phyloP scores from a whole-genome alignment of 2,888 invertebrate species.

The Amaurobius ferox region DNA sequence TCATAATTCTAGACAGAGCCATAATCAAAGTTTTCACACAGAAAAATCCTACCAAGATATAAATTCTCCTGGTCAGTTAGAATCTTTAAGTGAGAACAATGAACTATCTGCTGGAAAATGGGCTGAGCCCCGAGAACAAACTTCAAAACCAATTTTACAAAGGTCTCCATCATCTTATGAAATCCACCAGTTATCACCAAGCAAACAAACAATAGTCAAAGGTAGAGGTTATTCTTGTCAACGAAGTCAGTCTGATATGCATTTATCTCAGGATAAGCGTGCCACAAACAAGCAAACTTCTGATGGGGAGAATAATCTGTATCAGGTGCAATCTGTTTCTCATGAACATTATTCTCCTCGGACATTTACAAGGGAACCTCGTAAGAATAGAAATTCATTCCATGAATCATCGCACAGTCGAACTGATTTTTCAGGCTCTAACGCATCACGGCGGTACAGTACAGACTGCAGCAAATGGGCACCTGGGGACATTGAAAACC shows the following conservation, averaged over 20 bases:
- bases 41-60: constrained; percentile 46
- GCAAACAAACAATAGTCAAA: constrained; percentile 41
- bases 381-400: constrained; percentile 53
- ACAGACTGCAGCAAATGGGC: constrained; percentile 33
- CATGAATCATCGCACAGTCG: constrained; percentile 43
- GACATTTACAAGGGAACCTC: constrained; percentile 48
- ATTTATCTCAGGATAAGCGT: constrained; percentile 40
- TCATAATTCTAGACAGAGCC: constrained; percentile 38
- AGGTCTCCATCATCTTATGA: constrained; percentile 66
- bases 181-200: constrained; percentile 63
- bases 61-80: constrained; percentile 54
- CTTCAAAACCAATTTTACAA: constrained; percentile 37
- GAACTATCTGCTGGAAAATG: constrained; percentile 53
- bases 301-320: constrained; percentile 54
- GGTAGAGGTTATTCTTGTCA: constrained; percentile 56
- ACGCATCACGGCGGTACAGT: constrained; percentile 33
- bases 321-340: constrained; percentile 60
- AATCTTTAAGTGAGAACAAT: constrained; percentile 59
- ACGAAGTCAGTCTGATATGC: constrained; percentile 63
- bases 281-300: constrained; percentile 19
- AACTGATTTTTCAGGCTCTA: constrained; percentile 12
- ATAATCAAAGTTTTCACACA: constrained; percentile 28
- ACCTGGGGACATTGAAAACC: constrained; percentile 37
- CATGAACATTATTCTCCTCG: constrained; percentile 58
- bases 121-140: constrained; percentile 47